Base-by-base conservation (phyloP, 2,888 invertebrate genomes). In the Chaetoderma sp. region DNA sequence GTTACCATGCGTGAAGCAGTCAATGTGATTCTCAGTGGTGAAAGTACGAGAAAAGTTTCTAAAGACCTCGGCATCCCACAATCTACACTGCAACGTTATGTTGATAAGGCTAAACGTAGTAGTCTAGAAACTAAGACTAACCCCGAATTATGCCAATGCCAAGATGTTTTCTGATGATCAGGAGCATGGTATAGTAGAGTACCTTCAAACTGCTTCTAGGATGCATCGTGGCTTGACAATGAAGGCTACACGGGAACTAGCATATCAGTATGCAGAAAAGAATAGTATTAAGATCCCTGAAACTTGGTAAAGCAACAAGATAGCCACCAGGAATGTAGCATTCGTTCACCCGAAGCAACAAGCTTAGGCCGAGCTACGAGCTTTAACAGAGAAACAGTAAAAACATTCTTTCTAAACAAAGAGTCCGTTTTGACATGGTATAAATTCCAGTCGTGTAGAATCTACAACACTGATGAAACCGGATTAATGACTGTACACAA, bases 401-500 rank as follows among this genome's bases (percentile, higher is more conserved):
- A 23, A 6, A 6, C 21, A 8, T 45, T 10, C 18, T 45, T 45
- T 8, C 8, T 8, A 6, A 45, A 10, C 21, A 8, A 18, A 6
- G 18, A 8, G 10, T 6, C 8, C 8, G 8, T 18, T 18, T n/a
- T 8, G 47, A 45, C 18, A 45, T 6, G 18, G 8, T 18, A 8
- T 10, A 45, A 10, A 8, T 45, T 45, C 6, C 8, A 18, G 33
- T 18, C 16, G n/a, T 18, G 33, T 28, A 13, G 4, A 6, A 32
- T 55, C 18, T 32, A 32, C 18, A 30, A 55, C n/a, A 21, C n/a
- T 6, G 55, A 55, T 6, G 55, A 55, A 28, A 18, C 55, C 5
- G 55, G 55, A 18, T 18, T 55, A 13, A 55, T 36, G 18, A 28
- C 55, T 27, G 55, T 55, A 27, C 55, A 55, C 16, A 5, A n/a